A percentile compares a stretch with the other conserved stretches of the same genome.
These are phyloP conservation scores for Peromyscus nudipes DNA, from an alignment of 2,797 vertebrate species.

Conservation along the genomic window DNA sequence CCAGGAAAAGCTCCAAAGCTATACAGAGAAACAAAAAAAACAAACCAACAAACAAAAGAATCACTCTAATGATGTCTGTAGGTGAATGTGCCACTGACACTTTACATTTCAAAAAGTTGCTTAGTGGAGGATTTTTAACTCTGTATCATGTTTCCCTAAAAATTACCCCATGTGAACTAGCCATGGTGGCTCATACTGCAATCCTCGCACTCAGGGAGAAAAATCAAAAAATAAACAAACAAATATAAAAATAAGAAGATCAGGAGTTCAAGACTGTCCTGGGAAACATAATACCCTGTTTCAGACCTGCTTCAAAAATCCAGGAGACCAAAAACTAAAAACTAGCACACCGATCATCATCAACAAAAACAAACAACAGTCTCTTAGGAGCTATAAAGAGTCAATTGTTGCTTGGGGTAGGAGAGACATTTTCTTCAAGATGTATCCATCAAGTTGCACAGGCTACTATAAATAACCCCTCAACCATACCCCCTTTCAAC, in stretches of 20 bases:
- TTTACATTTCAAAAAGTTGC: background rate
- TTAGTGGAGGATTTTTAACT: constrained; percentile 2
- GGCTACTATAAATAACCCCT: background rate
- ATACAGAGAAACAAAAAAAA: no score
- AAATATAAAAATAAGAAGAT: background rate
- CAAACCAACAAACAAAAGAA: no score
- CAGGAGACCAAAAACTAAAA: background rate
- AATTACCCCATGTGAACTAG: background rate
- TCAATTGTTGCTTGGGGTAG: background rate
- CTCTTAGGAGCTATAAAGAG: background rate
- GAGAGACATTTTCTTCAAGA: background rate
- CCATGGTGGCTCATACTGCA: background rate
- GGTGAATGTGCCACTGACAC: background rate
- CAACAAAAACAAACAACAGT: no score
- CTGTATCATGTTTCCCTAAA: background rate
- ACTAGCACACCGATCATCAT: background rate
- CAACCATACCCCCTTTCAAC: background rate
- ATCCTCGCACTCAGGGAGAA: background rate
- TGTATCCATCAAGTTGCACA: background rate
- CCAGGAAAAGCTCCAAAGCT: no score
- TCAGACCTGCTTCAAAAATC: background rate
- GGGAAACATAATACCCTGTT: background rate
- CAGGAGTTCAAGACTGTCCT: background rate
- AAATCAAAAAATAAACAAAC: background rate
- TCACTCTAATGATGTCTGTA: background rate